These are phyloP conservation scores for Thecocarcelia acutangulata DNA, from an alignment of 2,888 invertebrate genomes.

Conservation along the genomic window DNA sequence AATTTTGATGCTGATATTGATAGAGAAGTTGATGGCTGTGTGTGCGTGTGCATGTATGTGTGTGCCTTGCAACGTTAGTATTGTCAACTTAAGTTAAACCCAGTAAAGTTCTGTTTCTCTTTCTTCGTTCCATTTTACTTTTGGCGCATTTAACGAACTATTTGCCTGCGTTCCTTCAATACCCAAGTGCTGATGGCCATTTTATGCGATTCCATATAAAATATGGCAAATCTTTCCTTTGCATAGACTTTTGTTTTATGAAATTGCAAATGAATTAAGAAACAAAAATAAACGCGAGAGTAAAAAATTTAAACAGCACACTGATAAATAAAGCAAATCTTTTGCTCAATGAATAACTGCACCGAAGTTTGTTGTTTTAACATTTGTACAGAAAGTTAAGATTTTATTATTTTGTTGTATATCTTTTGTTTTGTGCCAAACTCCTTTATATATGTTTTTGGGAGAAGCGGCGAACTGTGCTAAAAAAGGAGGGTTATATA, in stretches of 20 bases:
- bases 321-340: slow-evolving; percentile 40
- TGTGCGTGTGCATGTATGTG: background rate
- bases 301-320: slow-evolving; percentile 22
- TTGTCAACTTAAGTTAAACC: slow-evolving; percentile 67
- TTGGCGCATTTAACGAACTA: slow-evolving; percentile 47
- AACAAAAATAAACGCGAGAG: slow-evolving; percentile 3
- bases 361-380: slow-evolving; percentile 36
- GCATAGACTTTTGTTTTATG: slow-evolving; percentile 48
- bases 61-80: slow-evolving; percentile 36
- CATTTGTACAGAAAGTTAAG: slow-evolving; percentile 36
- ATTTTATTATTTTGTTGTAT: background rate
- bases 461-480: too few species aligned
- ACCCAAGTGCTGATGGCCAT: slow-evolving; percentile 56
- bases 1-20: slow-evolving; percentile 40
- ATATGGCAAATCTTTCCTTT: slow-evolving; percentile 45
- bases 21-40: slow-evolving; percentile 16
- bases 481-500: too few species aligned
- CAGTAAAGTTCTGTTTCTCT: slow-evolving; percentile 50
- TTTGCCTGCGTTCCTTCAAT: slow-evolving; percentile 24
- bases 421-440: background rate
- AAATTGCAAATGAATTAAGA: slow-evolving; percentile 26
- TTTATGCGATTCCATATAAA: slow-evolving; percentile 48
- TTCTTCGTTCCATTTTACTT: slow-evolving; percentile 3
- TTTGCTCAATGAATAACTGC: slow-evolving; percentile 37
- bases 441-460: too few species aligned